Conservation (phyloP, 2,113 vertebrate genomes). For the Hypocryptadius cinnamomeus region DNA sequence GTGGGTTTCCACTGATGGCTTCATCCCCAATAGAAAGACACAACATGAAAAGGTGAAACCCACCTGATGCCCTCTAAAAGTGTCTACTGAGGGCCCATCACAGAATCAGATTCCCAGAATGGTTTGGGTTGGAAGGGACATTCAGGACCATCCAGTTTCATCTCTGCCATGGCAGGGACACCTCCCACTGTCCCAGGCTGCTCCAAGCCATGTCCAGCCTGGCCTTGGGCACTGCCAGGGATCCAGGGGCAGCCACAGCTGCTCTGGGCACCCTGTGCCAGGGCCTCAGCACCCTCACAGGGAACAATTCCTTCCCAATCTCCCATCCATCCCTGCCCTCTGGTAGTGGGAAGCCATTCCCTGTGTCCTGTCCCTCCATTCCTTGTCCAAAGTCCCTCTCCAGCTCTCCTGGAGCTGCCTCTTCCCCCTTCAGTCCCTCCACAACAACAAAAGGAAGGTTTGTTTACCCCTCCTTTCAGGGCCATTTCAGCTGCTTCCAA, state of each 20-base stretch:
- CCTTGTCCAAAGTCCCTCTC: neutral
- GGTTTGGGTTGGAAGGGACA: neutral
- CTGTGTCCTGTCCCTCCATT: accelerated
- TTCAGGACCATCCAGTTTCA: accelerated
- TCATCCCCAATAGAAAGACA: neutral
- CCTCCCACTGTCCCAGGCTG: accelerated
- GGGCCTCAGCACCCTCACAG: accelerated
- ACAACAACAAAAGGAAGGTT: neutral
- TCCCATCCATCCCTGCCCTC: neutral
- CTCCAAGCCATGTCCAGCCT: accelerated
- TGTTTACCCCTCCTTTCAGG: neutral
- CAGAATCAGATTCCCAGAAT: neutral
- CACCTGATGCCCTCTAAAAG: neutral
- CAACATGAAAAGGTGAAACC: neutral
- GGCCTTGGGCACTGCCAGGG: neutral
- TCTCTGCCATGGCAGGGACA: neutral
- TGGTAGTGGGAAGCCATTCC: neutral
- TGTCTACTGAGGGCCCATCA: neutral
- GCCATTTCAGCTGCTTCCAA: neutral
- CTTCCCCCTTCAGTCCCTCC: neutral
- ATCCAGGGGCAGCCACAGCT: neutral
- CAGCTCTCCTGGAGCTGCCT: neutral
- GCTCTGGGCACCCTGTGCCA: neutral
- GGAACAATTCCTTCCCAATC: accelerated
- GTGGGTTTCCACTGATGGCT: neutral